Evolutionary conservation across 2,888 invertebrate genomes (phyloP).

Genomic region (Eilema griseolum): DNA sequence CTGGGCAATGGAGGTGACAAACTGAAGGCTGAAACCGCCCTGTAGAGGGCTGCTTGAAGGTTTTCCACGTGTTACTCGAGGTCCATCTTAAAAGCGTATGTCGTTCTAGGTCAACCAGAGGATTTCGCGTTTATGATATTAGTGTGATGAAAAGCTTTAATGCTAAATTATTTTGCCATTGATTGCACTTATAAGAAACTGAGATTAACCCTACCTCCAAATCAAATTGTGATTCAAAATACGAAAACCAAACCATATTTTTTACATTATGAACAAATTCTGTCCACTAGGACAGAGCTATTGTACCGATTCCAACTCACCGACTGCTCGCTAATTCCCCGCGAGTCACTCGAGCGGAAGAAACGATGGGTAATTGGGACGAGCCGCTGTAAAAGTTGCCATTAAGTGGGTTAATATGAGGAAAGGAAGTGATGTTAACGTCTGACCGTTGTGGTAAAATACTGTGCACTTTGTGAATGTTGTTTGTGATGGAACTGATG

Average conservation of each 20-base stretch:
- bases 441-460: slow-evolving; percentile 4
- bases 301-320: slow-evolving; percentile 34
- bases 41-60: no score
- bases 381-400: slow-evolving; percentile 40
- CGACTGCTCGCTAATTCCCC: slow-evolving; percentile 37
- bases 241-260: neutral
- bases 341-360: slow-evolving; percentile 42
- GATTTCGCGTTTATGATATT: no score
- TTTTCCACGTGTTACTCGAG: no score
- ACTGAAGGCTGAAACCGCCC: no score
- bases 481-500: neutral
- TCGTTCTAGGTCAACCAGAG: no score
- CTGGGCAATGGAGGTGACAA: no score
- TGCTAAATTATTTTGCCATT: neutral
- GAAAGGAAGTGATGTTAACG: slow-evolving; percentile 15
- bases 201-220: neutral
- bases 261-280: slow-evolving; percentile 1
- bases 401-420: slow-evolving; percentile 30
- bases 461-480: neutral
- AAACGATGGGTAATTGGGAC: slow-evolving; percentile 53
- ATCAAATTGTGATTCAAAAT: neutral
- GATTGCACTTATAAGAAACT: neutral
- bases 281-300: slow-evolving; percentile 17
- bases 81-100: no score
- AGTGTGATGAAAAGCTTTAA: neutral